Percentiles rank a stretch among this genome's conserved stretches.
These are phyloP conservation scores for Lottia scabra DNA, from an alignment of 2,888 invertebrate species.

Conservation along the genomic window DNA sequence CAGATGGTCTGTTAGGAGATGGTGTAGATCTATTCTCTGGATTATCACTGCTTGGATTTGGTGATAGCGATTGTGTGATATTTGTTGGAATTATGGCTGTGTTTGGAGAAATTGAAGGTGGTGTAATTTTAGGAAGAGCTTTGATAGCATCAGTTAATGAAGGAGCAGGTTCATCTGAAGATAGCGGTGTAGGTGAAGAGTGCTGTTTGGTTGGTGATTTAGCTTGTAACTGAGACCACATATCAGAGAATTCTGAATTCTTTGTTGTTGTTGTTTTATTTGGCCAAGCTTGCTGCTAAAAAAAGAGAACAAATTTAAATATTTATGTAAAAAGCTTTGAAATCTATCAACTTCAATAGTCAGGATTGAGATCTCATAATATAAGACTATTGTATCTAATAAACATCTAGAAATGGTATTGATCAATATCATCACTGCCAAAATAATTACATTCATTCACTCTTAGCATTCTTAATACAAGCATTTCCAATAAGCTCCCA, in stretches of 20 bases:
- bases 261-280: constrained; percentile 18
- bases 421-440: too few relatives aligned
- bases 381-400: too few relatives aligned
- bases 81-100: constrained; percentile 10
- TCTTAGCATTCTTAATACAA: too few relatives aligned
- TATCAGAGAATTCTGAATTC: constrained; percentile 54
- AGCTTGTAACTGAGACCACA: constrained; percentile 55
- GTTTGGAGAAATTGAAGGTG: constrained; percentile 16
- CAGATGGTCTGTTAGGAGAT: too few relatives aligned
- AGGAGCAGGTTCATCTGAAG: constrained; percentile 17
- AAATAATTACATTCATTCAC: too few relatives aligned
- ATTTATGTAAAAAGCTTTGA: background rate
- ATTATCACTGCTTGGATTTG: constrained; percentile 17
- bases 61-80: background rate
- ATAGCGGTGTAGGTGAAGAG: background rate
- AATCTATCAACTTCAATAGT: too few relatives aligned
- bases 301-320: background rate
- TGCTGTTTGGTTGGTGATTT: constrained; percentile 9
- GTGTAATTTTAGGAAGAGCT: constrained; percentile 41
- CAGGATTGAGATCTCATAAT: background rate
- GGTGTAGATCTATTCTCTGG: background rate
- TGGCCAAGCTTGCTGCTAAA: background rate
- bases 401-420: too few relatives aligned
- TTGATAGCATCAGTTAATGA: constrained; percentile 21
- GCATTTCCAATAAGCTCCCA: too few relatives aligned